A percentile compares a stretch with the other conserved stretches of the same genome.
Conservation (phyloP, 2,888 invertebrate genomes). For the Lasioglossum zephyrum region DNA sequence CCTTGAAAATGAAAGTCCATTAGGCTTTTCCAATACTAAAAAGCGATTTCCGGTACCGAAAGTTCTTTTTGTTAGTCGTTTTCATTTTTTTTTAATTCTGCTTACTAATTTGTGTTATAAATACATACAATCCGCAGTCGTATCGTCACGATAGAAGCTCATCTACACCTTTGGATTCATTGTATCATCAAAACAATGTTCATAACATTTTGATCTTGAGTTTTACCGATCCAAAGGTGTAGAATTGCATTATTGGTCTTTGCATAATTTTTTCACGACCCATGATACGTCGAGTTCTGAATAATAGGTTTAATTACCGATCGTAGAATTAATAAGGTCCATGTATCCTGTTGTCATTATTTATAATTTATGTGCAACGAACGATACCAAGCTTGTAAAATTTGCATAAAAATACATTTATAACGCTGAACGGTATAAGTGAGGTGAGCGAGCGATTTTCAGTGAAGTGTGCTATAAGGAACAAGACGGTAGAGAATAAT, state of each 20-base stretch:
- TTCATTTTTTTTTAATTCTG: neutral
- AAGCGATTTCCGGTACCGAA: no score
- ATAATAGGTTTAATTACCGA: slow-evolving; percentile 44
- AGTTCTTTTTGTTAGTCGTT: no score
- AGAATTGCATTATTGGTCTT: neutral
- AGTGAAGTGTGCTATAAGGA: neutral
- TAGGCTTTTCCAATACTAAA: no score
- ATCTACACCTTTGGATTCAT: neutral
- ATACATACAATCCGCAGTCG: neutral
- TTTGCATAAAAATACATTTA: slow-evolving; percentile 18
- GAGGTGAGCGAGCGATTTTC: neutral
- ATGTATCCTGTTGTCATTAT: slow-evolving; percentile 31
- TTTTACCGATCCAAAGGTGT: neutral
- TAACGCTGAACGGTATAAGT: slow-evolving; percentile 14
- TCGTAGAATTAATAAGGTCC: slow-evolving; percentile 42
- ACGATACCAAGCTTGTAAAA: slow-evolving; percentile 21
- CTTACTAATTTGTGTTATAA: neutral
- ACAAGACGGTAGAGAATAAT: neutral
- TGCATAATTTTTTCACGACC: neutral
- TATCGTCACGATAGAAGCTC: neutral
- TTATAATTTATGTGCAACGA: slow-evolving; percentile 42
- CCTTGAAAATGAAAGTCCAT: no score
- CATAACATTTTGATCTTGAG: neutral
- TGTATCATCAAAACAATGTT: neutral
- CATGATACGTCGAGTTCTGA: slow-evolving; percentile 27